These are phyloP conservation scores for Rhinoptilus africanus DNA, from an alignment of 2,113 vertebrate genomes.

Conservation along the genomic window DNA sequence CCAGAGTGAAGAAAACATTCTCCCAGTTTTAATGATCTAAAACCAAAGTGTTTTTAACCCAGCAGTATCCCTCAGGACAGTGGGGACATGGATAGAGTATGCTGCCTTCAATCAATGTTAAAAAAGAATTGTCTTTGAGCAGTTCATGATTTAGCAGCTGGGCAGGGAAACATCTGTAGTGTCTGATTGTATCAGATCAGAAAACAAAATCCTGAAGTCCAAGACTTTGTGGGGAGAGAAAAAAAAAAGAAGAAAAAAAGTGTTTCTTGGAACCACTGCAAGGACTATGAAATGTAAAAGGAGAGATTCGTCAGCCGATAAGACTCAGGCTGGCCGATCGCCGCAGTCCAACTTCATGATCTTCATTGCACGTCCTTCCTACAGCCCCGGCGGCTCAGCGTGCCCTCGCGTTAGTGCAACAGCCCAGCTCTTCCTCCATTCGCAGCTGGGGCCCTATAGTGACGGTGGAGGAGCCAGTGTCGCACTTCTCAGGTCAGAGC, in stretches of 20 bases:
- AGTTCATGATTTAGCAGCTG: neutral
- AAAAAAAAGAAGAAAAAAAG: neutral
- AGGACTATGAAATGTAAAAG: neutral
- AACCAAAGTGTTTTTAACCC: neutral
- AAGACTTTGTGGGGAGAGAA: neutral
- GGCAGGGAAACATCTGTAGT: neutral
- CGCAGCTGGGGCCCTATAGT: accelerated
- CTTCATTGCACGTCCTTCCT: neutral
- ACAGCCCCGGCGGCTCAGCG: accelerated
- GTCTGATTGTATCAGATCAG: neutral
- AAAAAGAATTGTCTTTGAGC: neutral
- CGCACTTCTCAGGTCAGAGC: neutral
- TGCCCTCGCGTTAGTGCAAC: neutral
- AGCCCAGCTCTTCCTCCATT: neutral
- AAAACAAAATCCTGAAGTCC: neutral
- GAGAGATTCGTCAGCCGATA: accelerated
- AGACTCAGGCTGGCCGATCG: neutral
- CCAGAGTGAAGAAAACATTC: neutral
- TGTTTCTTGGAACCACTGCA: neutral
- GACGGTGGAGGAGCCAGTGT: neutral
- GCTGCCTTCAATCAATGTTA: neutral
- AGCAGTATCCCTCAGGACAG: neutral
- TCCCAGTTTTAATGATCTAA: neutral
- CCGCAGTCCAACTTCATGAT: accelerated
- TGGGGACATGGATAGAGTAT: accelerated